Evolutionary conservation across 2,888 invertebrate genomes (phyloP).

Genomic region (Pseudolycoriella hygida): DNA sequence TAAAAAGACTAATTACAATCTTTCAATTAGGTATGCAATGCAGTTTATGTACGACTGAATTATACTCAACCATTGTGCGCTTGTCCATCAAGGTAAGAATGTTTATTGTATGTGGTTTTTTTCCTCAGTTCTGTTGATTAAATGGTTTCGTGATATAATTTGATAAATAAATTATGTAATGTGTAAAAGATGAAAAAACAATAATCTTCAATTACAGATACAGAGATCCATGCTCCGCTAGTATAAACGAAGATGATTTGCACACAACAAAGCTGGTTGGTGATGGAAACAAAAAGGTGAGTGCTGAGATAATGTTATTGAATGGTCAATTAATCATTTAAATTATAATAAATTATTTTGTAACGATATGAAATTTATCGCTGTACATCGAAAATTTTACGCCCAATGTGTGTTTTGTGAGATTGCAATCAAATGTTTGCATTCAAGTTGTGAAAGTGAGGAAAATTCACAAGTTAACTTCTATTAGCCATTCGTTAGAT

Average conservation of each 20-base stretch:
- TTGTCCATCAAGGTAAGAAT: constrained; percentile 53
- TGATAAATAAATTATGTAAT: no score
- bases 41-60: constrained; percentile 79
- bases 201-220: constrained; percentile 29
- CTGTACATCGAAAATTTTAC: no score
- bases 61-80: constrained; percentile 87
- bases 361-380: no score
- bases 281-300: constrained; percentile 68
- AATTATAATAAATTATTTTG: no score
- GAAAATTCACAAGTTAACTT: no score
- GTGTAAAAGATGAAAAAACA: no score
- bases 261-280: constrained; percentile 82
- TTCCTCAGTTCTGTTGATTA: neutral
- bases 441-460: no score
- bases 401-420: no score
- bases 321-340: no score
- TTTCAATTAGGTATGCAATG: constrained; percentile 59
- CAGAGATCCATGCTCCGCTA: constrained; percentile 80
- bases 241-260: constrained; percentile 74
- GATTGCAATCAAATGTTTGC: no score
- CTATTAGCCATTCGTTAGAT: no score
- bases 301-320: constrained; percentile 11
- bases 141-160: no score
- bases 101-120: constrained; percentile 2
- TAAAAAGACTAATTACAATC: neutral